Percentiles rank a stretch among this genome's conserved stretches.
Evolutionary conservation across 2,113 vertebrate genomes (phyloP).

Genomic region (human (Homo sapiens)): DNA sequence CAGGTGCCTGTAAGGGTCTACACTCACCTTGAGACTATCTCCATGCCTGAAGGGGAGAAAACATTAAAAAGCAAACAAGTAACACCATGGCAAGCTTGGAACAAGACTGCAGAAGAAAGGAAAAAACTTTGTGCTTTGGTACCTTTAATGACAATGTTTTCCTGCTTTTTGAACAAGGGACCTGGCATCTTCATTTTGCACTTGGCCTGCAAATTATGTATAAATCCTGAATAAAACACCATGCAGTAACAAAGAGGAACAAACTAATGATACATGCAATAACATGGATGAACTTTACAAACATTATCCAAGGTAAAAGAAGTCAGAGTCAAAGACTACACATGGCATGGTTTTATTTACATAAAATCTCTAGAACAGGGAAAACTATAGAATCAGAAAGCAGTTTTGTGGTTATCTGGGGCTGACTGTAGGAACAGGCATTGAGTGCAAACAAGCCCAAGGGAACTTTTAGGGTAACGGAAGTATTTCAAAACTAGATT

Average conservation of each 20-base stretch:
- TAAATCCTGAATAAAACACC: not conserved
- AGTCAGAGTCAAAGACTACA: not conserved
- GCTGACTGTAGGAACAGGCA: not conserved
- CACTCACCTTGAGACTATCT: not conserved
- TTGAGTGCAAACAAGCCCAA: not conserved
- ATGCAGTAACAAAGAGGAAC: not conserved
- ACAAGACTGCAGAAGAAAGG: not conserved
- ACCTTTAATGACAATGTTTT: not conserved
- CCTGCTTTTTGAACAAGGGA: not conserved
- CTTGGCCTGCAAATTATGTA: not conserved
- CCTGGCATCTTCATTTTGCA: not conserved
- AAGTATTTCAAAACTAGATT: not conserved
- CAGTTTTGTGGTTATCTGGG: not conserved
- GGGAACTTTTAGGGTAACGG: not conserved
- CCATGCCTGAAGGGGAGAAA: not conserved
- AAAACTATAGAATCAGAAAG: not conserved
- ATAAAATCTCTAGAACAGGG: not conserved
- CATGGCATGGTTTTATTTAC: not conserved
- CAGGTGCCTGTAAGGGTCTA: not conserved
- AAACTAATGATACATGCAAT: not conserved
- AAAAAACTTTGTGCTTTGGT: not conserved
- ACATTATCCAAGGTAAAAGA: not conserved
- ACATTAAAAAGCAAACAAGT: not conserved
- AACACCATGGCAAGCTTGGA: not conserved
- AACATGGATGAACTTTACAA: not conserved